Evolutionary conservation across 2,113 vertebrate species (phyloP).

Genomic region (Ammodytes dubius): DNA sequence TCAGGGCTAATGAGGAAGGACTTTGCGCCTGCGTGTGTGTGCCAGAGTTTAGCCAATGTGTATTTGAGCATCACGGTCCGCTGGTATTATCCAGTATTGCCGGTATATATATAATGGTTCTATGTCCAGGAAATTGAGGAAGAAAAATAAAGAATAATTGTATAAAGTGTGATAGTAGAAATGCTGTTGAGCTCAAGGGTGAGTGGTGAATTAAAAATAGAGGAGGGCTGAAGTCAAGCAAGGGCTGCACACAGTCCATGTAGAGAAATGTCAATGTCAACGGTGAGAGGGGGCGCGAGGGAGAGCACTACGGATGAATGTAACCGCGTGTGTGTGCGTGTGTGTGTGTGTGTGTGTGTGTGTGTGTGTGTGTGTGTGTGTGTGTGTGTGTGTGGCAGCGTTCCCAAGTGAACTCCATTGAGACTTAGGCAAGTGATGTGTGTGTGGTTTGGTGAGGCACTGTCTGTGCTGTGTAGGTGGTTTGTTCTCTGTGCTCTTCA

Average conservation of each 20-base stretch:
- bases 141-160: background rate
- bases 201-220: conserved; percentile 56
- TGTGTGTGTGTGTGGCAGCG: conserved; percentile 36
- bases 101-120: conserved; percentile 31
- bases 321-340: conserved; percentile 33
- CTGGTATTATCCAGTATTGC: conserved; percentile 56
- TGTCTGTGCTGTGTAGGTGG: conserved; percentile 73
- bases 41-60: conserved; percentile 55
- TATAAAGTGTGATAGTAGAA: conserved; percentile 8
- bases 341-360: conserved; percentile 16
- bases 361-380: conserved; percentile 36
- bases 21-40: conserved; percentile 72
- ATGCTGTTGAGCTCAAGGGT: conserved; percentile 13
- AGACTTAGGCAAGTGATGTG: conserved; percentile 52
- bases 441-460: conserved; percentile 58
- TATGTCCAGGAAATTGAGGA: conserved; percentile 33
- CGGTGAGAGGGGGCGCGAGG: conserved; percentile 49
- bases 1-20: conserved; percentile 86
- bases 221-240: conserved; percentile 60
- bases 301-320: conserved; percentile 51
- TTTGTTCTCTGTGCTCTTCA: conserved; percentile 73
- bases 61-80: conserved; percentile 66
- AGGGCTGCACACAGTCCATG: conserved; percentile 50
- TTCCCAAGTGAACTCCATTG: conserved; percentile 57
- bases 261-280: conserved; percentile 71